phyloP scores from a whole-genome alignment of 2,888 invertebrate genomes.

The Drosophila meridionalis region DNA sequence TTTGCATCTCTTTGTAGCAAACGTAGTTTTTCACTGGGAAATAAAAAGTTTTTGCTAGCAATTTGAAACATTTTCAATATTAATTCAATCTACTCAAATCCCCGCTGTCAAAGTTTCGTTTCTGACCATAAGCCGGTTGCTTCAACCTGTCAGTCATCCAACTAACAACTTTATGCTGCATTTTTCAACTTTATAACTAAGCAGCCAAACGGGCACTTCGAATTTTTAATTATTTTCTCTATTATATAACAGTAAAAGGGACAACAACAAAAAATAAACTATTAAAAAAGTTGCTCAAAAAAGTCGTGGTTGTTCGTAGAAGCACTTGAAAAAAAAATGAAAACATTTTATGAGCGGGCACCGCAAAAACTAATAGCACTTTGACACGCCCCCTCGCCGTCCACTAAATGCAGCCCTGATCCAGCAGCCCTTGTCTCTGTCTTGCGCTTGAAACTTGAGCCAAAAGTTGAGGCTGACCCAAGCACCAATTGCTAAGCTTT shows the following conservation, averaged over 20 bases:
- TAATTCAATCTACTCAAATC: constrained; percentile 12
- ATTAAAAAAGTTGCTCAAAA: constrained; percentile 16
- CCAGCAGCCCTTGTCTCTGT: constrained; percentile 24
- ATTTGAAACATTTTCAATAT: constrained; percentile 37
- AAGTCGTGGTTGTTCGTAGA: constrained; percentile 13
- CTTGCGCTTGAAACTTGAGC: constrained; percentile 58
- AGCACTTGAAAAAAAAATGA: constrained; percentile 51
- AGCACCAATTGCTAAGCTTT: constrained; percentile 58
- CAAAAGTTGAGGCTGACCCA: constrained; percentile 69
- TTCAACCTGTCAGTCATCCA: constrained; percentile 30
- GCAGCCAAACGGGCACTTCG: constrained; percentile 55
- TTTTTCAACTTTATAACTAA: constrained; percentile 65
- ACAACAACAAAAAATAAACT: constrained; percentile 21
- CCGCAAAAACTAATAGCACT: constrained; percentile 78
- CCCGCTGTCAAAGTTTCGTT: constrained; percentile 26
- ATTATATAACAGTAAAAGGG: constrained; percentile 26
- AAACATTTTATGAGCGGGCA: constrained; percentile 73
- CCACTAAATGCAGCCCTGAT: constrained; percentile 14
- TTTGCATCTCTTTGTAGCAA: not conserved
- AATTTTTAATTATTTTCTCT: constrained; percentile 73
- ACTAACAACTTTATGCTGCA: constrained; percentile 38
- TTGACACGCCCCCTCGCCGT: constrained; percentile 38
- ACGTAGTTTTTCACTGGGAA: not conserved
- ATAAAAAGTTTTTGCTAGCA: constrained; percentile 9
- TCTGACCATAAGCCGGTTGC: constrained; percentile 20